Evolutionary conservation across 2,113 vertebrate species (phyloP).

Genomic region (Nyctibius bracteatus): DNA sequence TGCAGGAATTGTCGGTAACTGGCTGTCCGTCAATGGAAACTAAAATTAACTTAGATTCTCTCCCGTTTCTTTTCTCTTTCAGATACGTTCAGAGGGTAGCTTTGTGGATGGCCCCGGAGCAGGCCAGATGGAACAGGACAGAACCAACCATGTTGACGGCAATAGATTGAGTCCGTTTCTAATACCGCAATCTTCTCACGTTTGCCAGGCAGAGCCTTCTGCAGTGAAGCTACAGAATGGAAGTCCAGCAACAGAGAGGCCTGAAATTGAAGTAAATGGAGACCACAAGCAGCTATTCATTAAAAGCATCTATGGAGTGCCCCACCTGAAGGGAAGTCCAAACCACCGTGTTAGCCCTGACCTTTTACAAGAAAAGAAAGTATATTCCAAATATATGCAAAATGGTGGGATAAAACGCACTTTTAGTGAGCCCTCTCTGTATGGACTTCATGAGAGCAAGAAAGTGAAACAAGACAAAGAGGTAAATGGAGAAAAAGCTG

Average conservation of each 20-base stretch:
- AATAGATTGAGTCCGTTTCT: slow-evolving; percentile 84
- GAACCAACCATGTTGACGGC: slow-evolving; percentile 90
- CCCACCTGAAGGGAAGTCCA: slow-evolving; percentile 76
- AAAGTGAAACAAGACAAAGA: slow-evolving; percentile 80
- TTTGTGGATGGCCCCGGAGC: slow-evolving; percentile 93
- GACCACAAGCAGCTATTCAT: slow-evolving; percentile 76
- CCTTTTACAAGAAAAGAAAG: slow-evolving; percentile 72
- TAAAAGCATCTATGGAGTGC: slow-evolving; percentile 68
- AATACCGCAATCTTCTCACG: slow-evolving; percentile 77
- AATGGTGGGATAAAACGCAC: slow-evolving; percentile 89
- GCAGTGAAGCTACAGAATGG: slow-evolving; percentile 85
- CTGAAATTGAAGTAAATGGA: slow-evolving; percentile 78
- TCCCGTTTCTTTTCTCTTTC: slow-evolving; percentile 43
- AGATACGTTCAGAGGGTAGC: slow-evolving; percentile 84
- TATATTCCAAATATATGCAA: slow-evolving; percentile 76
- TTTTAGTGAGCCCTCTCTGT: slow-evolving; percentile 77
- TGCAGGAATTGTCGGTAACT: background rate
- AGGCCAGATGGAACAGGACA: slow-evolving; percentile 99
- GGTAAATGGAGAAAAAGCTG: slow-evolving; percentile 73
- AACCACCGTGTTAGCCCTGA: slow-evolving; percentile 73
- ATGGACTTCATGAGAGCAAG: slow-evolving; percentile 79
- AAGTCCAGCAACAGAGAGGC: slow-evolving; percentile 74
- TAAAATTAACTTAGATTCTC: background rate
- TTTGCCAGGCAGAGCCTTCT: slow-evolving; percentile 75
- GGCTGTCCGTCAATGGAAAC: background rate